Base-by-base conservation (phyloP, 1,140 invertebrate species). In the Papilio machaon region DNA sequence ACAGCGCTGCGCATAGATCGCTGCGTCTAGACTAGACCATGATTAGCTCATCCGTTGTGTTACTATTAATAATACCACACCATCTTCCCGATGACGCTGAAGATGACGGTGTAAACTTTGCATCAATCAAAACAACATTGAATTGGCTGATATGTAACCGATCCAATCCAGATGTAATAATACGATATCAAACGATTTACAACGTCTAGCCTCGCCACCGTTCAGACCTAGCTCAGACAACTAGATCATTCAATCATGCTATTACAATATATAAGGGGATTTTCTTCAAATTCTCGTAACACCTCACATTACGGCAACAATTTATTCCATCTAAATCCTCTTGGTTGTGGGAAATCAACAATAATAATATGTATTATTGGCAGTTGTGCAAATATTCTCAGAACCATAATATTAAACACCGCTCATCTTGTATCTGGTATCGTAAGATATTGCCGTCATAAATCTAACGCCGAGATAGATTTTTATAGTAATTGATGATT, bases 1-100 rank as follows among this genome's bases (percentile, higher is more conserved):
- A n/a, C 8, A 46, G n/a, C 73, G 6, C 43, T 58, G 54, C 17
- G 54, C 54, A n/a, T 58, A 58, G 54, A 19, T 58, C 54, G 17
- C 54, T 58, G 73, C 47, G 73, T 75, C 73, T 52, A 47, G 73
- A 47, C 43, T 46, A 52, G 17, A 11, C 19, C 73, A 23, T 35
- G 73, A 30, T 47, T 75, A 75, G 73, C 73, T 75, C 73, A 75
- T 52, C 47, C 73, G 46, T 75, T 75, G 73, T 19, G 73, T 52
- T 52, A 75, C 47, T 52, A 47, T 75, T 75, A 52, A 73, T 73
- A 46, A 73, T 73, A 74, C n/a, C 19, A n/a, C 43, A 46, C 73
- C n/a, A 75, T 75, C 19, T 52, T 23, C 43, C 73, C 46, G 73
- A 15, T 46, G 46, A 46, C 73, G 73, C 2, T 64, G 19, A 10